phyloP scores from a whole-genome alignment of 2,888 invertebrate species.

The Chrysotoxum bicinctum region DNA sequence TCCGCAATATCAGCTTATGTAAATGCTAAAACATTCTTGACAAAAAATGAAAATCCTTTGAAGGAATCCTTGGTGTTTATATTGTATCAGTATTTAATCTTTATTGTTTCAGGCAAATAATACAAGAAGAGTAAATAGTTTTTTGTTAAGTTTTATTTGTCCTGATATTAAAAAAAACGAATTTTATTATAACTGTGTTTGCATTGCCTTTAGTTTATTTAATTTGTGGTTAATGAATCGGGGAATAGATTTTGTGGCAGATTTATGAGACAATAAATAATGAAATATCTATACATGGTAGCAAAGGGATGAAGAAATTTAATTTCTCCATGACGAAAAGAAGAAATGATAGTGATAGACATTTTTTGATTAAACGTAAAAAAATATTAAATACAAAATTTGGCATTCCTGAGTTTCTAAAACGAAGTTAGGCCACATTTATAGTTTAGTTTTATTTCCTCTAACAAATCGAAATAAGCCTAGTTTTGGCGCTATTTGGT shows the following conservation, averaged over 20 bases:
- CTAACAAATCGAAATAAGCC: too few relatives aligned
- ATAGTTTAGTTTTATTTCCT: too few relatives aligned
- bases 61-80: constrained; percentile 21
- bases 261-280: constrained; percentile 58
- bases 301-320: constrained; percentile 5
- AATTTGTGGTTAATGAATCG: constrained; percentile 72
- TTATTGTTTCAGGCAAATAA: neutral
- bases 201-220: constrained; percentile 57
- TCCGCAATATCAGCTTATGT: constrained; percentile 23
- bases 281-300: neutral
- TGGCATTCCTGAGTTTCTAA: too few relatives aligned
- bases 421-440: too few relatives aligned
- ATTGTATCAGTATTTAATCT: neutral
- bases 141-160: neutral
- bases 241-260: constrained; percentile 59
- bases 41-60: constrained; percentile 22
- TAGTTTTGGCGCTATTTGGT: too few relatives aligned
- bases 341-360: too few relatives aligned
- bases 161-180: neutral
- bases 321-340: too few relatives aligned
- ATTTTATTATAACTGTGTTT: constrained; percentile 44
- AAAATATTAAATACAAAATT: too few relatives aligned
- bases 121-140: constrained; percentile 36
- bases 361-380: too few relatives aligned
- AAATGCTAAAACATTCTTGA: constrained; percentile 26